Percentiles rank a stretch among this genome's conserved stretches.
Conservation (phyloP, 2,113 vertebrate genomes). For the Cardinalis cardinalis region DNA sequence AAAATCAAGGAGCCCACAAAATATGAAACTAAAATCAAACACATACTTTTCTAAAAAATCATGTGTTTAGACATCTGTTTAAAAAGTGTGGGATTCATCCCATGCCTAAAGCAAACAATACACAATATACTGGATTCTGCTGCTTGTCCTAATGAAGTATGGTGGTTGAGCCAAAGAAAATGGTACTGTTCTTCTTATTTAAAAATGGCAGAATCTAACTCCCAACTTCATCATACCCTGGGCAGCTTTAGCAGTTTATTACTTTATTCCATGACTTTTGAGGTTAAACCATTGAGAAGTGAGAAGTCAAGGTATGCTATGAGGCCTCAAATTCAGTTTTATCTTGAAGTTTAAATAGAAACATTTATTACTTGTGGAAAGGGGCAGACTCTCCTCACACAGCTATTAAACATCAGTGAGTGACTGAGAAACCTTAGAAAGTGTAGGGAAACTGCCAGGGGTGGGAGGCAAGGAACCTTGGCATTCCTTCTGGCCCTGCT, state of each 20-base stretch:
- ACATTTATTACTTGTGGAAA: neutral
- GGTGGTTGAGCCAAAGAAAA: neutral
- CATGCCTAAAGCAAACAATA: neutral
- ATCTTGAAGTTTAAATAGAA: neutral
- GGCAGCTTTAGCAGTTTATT: neutral
- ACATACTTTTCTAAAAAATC: neutral
- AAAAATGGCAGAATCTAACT: neutral
- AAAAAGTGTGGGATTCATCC: neutral
- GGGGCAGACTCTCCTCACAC: neutral
- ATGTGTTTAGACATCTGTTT: neutral
- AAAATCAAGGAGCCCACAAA: neutral
- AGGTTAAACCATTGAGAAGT: neutral
- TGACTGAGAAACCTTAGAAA: constrained; percentile 10
- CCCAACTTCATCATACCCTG: neutral
- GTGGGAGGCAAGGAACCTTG: neutral
- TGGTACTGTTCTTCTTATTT: neutral
- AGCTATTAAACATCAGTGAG: neutral
- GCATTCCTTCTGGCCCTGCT: neutral
- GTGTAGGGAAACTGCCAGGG: neutral
- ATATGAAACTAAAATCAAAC: neutral
- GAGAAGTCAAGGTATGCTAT: neutral
- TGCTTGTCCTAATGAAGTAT: neutral
- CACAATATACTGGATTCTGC: neutral
- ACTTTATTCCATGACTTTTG: neutral
- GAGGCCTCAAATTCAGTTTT: neutral